Evolutionary conservation across 1,140 invertebrate genomes (phyloP), one percentile per base, ranked within the genome.

Genomic region (Meloidogyne chitwoodi): DNA sequence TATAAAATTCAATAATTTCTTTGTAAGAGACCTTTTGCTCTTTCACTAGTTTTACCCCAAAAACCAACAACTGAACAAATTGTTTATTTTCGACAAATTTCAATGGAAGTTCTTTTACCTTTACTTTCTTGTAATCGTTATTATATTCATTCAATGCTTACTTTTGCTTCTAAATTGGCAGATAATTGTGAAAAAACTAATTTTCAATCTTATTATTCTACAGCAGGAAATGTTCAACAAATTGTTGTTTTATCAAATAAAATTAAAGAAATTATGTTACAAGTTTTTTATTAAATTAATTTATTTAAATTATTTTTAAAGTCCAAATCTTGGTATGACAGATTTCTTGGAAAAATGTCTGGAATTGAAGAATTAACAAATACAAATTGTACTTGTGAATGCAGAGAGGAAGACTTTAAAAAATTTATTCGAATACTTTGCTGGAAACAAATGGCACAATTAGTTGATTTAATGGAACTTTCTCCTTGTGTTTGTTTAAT

Each of bases 21-120:
- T 44, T 27, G 85, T 83, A 67, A 83, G 81, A 63, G 82, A 61
- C 83, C 84, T 38, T 77, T 85, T 62, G 84, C 82, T 12, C 41
- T 83, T 38, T 82, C 83, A 38, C 65, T 80, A 22, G 44, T 83
- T 12, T 68, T 64, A 4, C 72, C 80, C 19, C 68, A 83, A 48
- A 31, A 75, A 56, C 84, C 84, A 26, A 76, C 73, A 22, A 26
- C 72, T 19, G 41, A 64, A 31, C 62, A 74, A 34, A 69, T 74
- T 38, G 16, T 44, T n/a, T 11, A 29, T 11, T 83, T 83, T 64
- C 69, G 81, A 64, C 24, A 67, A 22, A 61, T 62, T 27, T 61
- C 44, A 38, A 62, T 66, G 29, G 63, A 85, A 12, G 14, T 81
- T 24, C 56, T 83, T 41, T 26, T 48, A n/a, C 82, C 82, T 11